Evolutionary conservation across 2,797 vertebrate genomes (phyloP).

Genomic region (Phoebastria nigripes): DNA sequence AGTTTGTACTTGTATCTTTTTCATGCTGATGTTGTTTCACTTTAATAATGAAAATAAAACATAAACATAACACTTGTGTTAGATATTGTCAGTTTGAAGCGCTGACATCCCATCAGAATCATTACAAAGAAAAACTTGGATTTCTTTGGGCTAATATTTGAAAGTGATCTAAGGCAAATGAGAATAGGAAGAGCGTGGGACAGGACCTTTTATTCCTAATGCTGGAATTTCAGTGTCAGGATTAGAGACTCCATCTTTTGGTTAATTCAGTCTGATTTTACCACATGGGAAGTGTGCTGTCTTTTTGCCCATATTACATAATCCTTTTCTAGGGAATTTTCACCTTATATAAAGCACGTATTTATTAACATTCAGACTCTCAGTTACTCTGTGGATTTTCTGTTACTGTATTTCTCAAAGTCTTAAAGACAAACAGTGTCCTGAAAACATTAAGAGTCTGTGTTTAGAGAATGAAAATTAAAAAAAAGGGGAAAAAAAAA

Average conservation of each 20-base stretch:
- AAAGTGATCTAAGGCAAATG: neutral
- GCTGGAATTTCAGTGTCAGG: neutral
- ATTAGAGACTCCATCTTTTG: neutral
- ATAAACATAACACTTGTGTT: neutral
- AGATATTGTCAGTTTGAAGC: neutral
- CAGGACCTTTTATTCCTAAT: neutral
- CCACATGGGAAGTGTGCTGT: fast-evolving
- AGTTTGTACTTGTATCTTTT: neutral
- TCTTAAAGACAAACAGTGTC: neutral
- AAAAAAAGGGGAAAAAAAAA: neutral
- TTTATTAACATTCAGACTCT: neutral
- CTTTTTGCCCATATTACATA: neutral
- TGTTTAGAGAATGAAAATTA: neutral
- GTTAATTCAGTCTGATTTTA: neutral
- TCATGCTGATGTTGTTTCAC: neutral
- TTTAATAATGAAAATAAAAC: conserved; percentile 8
- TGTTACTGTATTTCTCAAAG: neutral
- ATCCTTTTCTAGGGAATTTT: neutral
- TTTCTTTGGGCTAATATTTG: neutral
- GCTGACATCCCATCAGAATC: neutral
- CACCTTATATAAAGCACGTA: neutral
- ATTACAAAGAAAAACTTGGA: neutral
- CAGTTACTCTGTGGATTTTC: neutral
- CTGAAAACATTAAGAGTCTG: neutral
- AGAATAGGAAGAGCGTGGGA: neutral